Evolutionary conservation across 2,113 vertebrate species (phyloP).

Genomic region (Oriolus oriolus): DNA sequence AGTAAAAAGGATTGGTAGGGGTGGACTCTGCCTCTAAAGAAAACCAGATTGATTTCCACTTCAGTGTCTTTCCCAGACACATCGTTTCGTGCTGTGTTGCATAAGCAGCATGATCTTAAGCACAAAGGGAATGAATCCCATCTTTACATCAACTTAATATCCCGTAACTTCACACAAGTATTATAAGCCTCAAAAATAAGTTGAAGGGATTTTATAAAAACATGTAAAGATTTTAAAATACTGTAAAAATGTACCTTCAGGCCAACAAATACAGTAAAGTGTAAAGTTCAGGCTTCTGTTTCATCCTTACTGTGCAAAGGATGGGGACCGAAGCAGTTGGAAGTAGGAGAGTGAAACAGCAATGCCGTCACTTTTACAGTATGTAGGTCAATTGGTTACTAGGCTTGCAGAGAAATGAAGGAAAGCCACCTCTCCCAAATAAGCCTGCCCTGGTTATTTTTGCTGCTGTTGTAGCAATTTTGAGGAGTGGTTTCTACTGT

Average conservation of each 20-base stretch:
- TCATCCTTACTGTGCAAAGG: background rate
- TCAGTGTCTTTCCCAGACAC: conserved; percentile 15
- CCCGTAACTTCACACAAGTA: background rate
- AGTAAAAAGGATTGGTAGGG: background rate
- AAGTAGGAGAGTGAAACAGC: background rate
- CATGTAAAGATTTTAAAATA: background rate
- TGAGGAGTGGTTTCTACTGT: background rate
- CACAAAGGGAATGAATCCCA: background rate
- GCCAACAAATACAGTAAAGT: background rate
- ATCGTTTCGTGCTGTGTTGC: background rate
- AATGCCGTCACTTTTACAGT: background rate
- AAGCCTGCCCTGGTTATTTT: background rate
- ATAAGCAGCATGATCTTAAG: background rate
- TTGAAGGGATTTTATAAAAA: conserved; percentile 9
- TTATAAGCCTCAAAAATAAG: conserved; percentile 8
- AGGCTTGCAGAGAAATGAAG: background rate
- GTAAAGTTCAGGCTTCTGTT: conserved; percentile 22
- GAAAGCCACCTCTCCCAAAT: background rate
- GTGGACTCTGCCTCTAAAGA: background rate
- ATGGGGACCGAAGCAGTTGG: background rate
- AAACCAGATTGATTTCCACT: background rate
- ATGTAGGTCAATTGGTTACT: background rate
- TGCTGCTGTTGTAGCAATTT: background rate
- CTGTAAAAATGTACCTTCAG: background rate
- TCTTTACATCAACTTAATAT: background rate